Conservation (phyloP, 2,797 vertebrate genomes). For the Aplochiton taeniatus region DNA sequence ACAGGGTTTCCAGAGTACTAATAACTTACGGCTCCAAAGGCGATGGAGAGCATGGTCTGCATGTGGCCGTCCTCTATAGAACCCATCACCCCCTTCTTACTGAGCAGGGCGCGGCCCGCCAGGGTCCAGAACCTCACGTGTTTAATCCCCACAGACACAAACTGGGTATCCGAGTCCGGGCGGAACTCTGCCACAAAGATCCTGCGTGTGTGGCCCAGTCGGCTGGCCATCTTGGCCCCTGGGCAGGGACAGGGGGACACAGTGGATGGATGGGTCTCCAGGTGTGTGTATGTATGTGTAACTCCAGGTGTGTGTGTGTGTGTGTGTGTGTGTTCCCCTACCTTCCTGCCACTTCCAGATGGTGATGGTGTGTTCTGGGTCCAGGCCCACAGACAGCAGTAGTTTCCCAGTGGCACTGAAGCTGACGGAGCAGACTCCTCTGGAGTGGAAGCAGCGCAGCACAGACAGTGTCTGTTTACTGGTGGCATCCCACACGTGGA, state of each 20-base stretch:
- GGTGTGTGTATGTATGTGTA: too few relatives aligned
- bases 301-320: too few relatives aligned
- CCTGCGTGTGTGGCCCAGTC: slow-evolving; percentile 89
- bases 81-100: slow-evolving; percentile 94
- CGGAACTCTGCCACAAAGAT: slow-evolving; percentile 99
- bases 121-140: slow-evolving; percentile 97
- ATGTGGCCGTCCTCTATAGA: slow-evolving; percentile 90
- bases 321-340: slow-evolving; percentile 48
- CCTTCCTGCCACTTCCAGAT: slow-evolving; percentile 99
- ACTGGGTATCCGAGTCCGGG: slow-evolving; percentile 96
- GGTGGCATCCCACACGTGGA: slow-evolving; percentile 97
- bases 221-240: slow-evolving; percentile 96
- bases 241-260: slow-evolving; percentile 22
- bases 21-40: slow-evolving; percentile 96
- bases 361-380: slow-evolving; percentile 91
- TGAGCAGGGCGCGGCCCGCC: slow-evolving; percentile 91
- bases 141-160: slow-evolving; percentile 97
- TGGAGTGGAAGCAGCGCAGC: slow-evolving; percentile 91
- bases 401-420: slow-evolving; percentile 98
- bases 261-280: too few relatives aligned
- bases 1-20: slow-evolving; percentile 15
- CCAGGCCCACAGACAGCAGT: slow-evolving; percentile 91
- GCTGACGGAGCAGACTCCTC: slow-evolving; percentile 93
- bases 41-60: slow-evolving; percentile 98
- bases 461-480: slow-evolving; percentile 94